Conservation (phyloP, 2,113 vertebrate genomes). For the Grantiella picta region DNA sequence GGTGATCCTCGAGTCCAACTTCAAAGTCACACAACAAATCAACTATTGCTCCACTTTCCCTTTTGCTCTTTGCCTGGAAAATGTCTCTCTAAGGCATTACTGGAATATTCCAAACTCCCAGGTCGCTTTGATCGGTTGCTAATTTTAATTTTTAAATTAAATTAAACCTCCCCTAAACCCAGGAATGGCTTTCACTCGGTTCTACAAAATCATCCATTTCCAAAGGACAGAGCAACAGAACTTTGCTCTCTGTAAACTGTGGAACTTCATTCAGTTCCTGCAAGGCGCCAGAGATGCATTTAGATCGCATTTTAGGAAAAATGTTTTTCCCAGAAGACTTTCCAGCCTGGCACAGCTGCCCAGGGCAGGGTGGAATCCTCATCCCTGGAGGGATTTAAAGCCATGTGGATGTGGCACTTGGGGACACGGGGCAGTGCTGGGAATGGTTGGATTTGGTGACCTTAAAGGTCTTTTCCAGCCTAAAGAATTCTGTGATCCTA, state of each 20-base stretch:
- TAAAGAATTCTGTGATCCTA: neutral
- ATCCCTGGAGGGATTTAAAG: neutral
- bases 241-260: neutral
- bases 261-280: too few relatives aligned
- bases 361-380: neutral
- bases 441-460: neutral
- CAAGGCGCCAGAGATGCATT: too few relatives aligned
- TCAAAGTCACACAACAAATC: neutral
- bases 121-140: fast-evolving
- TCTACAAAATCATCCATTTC: neutral
- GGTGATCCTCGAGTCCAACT: neutral
- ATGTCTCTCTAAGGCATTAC: neutral
- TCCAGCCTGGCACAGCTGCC: neutral
- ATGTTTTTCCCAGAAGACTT: neutral
- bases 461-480: neutral
- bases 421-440: neutral
- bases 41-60: fast-evolving
- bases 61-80: neutral
- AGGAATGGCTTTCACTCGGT: neutral
- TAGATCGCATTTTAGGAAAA: too few relatives aligned
- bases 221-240: neutral
- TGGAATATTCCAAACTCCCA: neutral
- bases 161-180: neutral
- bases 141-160: neutral
- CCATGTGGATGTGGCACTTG: neutral